Evolutionary conservation across 2,113 vertebrate species (phyloP).

Genomic region (Pseudopodoces humilis): DNA sequence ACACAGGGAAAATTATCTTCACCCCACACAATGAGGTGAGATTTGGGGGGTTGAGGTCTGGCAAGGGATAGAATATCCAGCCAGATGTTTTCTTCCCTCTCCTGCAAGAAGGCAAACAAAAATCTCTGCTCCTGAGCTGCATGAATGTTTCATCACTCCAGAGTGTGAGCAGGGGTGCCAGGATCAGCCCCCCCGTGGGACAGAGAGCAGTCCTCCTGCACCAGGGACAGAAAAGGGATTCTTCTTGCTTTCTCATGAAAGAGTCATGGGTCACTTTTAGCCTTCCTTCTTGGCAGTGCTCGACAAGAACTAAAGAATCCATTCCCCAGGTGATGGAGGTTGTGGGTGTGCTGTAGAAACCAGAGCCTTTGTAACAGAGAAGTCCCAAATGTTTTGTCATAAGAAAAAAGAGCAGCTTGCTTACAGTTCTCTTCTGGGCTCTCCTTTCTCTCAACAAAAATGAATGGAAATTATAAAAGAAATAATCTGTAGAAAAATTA

Average conservation of each 20-base stretch:
- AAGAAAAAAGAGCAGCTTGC: not conserved
- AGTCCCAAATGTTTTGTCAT: not conserved
- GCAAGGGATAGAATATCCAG: not conserved
- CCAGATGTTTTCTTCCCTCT: not conserved
- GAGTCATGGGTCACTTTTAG: not conserved
- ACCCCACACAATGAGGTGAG: not conserved
- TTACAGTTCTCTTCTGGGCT: not conserved
- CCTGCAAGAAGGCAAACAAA: not conserved
- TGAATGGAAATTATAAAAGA: not conserved
- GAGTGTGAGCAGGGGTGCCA: not conserved
- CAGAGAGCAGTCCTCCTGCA: not conserved
- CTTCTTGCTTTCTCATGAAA: not conserved
- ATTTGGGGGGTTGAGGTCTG: not conserved
- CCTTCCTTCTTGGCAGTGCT: not conserved
- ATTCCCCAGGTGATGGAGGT: not conserved
- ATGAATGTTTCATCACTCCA: not conserved
- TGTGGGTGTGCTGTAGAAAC: not conserved
- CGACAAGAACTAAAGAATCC: not conserved
- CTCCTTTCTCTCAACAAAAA: not conserved
- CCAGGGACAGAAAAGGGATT: not conserved
- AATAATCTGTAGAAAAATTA: not conserved
- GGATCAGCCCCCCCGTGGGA: not conserved
- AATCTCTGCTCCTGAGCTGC: not conserved
- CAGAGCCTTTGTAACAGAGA: not conserved
- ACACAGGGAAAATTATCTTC: not conserved